phyloP scores from a whole-genome alignment of 2,113 vertebrate genomes.

The Rhinolophus ferrumequinum region DNA sequence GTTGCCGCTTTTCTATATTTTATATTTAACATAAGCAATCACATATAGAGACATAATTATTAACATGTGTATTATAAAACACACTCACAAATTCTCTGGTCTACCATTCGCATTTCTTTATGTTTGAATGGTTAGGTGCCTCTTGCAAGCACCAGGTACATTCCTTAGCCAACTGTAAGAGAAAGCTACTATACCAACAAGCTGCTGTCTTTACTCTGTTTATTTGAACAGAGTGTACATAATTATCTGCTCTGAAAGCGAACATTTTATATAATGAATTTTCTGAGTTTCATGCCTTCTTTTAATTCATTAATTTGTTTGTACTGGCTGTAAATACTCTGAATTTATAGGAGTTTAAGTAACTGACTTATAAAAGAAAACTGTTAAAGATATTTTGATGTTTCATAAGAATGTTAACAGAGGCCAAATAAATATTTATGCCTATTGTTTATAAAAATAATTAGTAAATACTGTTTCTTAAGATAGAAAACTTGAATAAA shows the following conservation, averaged over 20 bases:
- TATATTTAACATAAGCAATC: slow-evolving; percentile 34
- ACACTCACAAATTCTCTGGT: neutral
- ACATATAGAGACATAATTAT: neutral
- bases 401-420: slow-evolving; percentile 6
- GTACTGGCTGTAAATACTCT: neutral
- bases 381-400: neutral
- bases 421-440: slow-evolving; percentile 15
- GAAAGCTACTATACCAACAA: slow-evolving; percentile 75
- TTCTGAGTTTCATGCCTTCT: slow-evolving; percentile 31
- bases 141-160: neutral
- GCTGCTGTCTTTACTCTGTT: neutral
- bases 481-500: slow-evolving; percentile 1
- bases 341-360: slow-evolving; percentile 37
- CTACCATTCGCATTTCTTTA: slow-evolving; percentile 9
- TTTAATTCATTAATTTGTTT: slow-evolving; percentile 66
- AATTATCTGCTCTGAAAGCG: slow-evolving; percentile 19
- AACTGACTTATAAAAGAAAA: neutral
- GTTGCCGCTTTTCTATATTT: slow-evolving; percentile 20
- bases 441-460: slow-evolving; percentile 48
- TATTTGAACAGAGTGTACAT: neutral
- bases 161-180: slow-evolving; percentile 74
- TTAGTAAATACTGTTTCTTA: slow-evolving; percentile 35
- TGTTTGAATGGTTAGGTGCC: slow-evolving; percentile 53
- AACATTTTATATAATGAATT: slow-evolving; percentile 27
- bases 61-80: slow-evolving; percentile 9